phyloP scores from a whole-genome alignment of 2,113 vertebrate species.

The Chlamydotis undulata region DNA sequence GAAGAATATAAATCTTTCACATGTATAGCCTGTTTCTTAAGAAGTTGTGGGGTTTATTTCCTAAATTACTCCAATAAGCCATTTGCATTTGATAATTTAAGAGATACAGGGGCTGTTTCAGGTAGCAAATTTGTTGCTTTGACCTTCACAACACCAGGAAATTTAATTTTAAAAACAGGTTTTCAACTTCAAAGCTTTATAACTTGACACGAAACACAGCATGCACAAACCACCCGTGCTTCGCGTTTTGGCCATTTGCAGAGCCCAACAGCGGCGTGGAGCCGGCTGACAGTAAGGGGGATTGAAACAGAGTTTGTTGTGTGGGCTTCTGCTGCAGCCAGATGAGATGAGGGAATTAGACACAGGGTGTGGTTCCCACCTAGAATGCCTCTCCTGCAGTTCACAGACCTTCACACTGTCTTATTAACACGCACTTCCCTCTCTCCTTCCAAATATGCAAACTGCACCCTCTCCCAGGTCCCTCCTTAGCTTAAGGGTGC shows the following conservation, averaged over 20 bases:
- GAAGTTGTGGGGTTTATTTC: not conserved
- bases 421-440: slow-evolving; percentile 26
- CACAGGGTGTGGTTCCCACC: slow-evolving; percentile 53
- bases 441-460: slow-evolving; percentile 53
- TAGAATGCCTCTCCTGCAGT: slow-evolving; percentile 38
- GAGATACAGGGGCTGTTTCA: not conserved
- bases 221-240: not conserved
- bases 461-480: slow-evolving; percentile 51
- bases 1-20: not conserved
- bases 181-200: slow-evolving; percentile 37
- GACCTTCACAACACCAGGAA: not conserved
- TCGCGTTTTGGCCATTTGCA: not conserved
- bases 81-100: not conserved
- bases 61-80: not conserved
- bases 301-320: not conserved
- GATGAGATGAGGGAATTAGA: slow-evolving; percentile 41
- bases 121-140: slow-evolving; percentile 29
- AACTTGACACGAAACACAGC: not conserved
- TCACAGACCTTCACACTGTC: slow-evolving; percentile 52
- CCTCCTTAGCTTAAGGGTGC: slow-evolving; percentile 68
- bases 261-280: not conserved
- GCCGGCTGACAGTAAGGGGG: not conserved
- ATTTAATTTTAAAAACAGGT: slow-evolving; percentile 12
- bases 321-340: slow-evolving; percentile 51
- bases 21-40: not conserved